Conservation (phyloP, 2,888 invertebrate species). For the Onthophagus sagittarius region DNA sequence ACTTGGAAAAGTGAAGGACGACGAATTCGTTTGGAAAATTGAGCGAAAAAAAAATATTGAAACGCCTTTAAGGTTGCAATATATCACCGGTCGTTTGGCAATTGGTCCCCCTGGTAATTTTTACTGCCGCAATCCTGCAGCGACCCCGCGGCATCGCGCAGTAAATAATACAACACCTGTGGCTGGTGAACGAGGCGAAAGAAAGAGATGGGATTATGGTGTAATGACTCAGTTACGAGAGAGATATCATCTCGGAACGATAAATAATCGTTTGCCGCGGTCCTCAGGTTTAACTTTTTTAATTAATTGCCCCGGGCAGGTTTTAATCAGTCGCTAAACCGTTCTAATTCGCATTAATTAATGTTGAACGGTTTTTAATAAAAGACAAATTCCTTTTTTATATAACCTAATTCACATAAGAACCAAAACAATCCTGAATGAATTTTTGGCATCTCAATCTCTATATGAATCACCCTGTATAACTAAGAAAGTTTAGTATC, state of each 20-base stretch:
- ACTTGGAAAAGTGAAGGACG: slow-evolving; percentile 1
- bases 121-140: neutral
- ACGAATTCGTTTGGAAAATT: neutral
- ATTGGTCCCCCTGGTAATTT: neutral
- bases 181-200: neutral
- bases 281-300: slow-evolving; percentile 1
- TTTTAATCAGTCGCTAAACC: slow-evolving; percentile 12
- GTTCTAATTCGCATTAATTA: slow-evolving; percentile 10
- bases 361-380: neutral
- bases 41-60: neutral
- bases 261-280: neutral
- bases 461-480: too few species aligned
- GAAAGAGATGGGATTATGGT: neutral
- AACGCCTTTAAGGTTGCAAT: neutral
- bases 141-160: neutral
- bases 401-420: too few species aligned
- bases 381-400: too few species aligned
- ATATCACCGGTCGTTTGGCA: neutral
- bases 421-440: too few species aligned
- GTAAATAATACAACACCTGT: slow-evolving; percentile 12
- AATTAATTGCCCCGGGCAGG: slow-evolving; percentile 4
- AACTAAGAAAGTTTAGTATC: too few species aligned
- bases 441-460: too few species aligned
- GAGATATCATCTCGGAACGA: neutral
- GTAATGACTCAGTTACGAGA: neutral